A percentile compares a stretch with the other conserved stretches of the same genome.
phyloP scores from a whole-genome alignment of 2,888 invertebrate species.

The Plagiodera versicolora region DNA sequence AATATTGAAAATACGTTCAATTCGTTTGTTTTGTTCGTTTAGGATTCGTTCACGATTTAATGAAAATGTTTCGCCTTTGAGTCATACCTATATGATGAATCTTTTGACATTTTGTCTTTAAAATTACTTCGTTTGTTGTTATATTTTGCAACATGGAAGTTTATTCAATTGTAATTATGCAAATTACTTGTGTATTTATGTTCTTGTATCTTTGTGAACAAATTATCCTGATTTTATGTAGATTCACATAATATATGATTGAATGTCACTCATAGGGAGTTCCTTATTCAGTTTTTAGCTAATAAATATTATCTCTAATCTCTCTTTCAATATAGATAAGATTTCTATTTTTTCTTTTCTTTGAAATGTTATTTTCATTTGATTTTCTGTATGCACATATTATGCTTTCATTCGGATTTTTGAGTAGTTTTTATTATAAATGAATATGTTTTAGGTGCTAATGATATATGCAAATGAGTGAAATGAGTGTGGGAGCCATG shows the following conservation, averaged over 20 bases:
- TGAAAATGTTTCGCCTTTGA: not conserved
- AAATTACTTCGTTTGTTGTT: not conserved
- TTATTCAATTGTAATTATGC: not conserved
- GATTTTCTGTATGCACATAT: not conserved
- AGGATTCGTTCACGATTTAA: not conserved
- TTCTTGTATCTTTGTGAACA: not conserved
- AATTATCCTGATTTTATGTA: not conserved
- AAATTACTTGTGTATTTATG: not conserved
- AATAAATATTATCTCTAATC: no score
- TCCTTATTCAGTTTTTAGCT: not conserved
- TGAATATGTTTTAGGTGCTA: constrained; percentile 32
- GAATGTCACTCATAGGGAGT: not conserved
- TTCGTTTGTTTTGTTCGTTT: not conserved
- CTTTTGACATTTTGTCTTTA: not conserved
- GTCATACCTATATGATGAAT: not conserved
- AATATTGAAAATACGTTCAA: not conserved
- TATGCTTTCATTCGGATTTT: not conserved
- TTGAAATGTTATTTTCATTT: not conserved
- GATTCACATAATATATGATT: not conserved
- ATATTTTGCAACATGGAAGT: not conserved
- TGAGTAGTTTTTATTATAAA: not conserved
- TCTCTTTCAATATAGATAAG: no score
- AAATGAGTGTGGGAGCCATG: constrained; percentile 56
- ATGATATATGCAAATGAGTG: constrained; percentile 48
- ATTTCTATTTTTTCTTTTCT: no score